Percentiles rank a stretch among this genome's conserved stretches.
phyloP scores from a whole-genome alignment of 2,888 invertebrate genomes.

The Thysanoteuthis rhombus region DNA sequence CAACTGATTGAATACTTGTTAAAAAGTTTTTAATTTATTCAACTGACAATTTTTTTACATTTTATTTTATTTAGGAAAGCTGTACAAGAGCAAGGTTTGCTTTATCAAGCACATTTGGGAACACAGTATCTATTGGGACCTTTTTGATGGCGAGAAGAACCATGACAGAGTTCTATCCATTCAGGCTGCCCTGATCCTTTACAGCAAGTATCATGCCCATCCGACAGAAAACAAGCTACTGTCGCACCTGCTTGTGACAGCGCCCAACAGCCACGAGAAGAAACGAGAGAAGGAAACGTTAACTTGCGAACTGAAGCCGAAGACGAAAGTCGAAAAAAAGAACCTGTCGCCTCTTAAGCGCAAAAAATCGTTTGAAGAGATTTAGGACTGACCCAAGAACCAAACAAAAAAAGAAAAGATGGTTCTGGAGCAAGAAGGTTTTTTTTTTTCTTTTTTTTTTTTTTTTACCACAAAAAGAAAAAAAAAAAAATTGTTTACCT shows the following conservation, averaged over 20 bases:
- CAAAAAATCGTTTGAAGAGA: slow-evolving; percentile 27
- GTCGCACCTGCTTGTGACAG: slow-evolving; percentile 53
- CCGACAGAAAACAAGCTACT: slow-evolving; percentile 40
- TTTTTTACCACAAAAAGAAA: background rate
- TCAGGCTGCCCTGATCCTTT: slow-evolving; percentile 63
- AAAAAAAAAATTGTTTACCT: background rate
- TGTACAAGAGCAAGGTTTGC: slow-evolving; percentile 64
- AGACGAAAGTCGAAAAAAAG: slow-evolving; percentile 15
- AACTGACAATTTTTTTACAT: background rate
- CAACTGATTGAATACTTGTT: too few species aligned
- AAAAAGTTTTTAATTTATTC: too few species aligned
- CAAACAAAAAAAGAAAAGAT: background rate
- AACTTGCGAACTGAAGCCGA: slow-evolving; percentile 1
- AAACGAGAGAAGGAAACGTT: slow-evolving; percentile 33
- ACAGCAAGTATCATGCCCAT: slow-evolving; percentile 44
- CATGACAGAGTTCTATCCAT: slow-evolving; percentile 63
- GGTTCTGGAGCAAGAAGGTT: background rate
- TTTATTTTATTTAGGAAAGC: slow-evolving; percentile 54
- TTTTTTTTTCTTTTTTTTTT: background rate
- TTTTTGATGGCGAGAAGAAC: slow-evolving; percentile 60
- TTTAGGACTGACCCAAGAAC: background rate
- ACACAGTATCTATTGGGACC: slow-evolving; percentile 63
- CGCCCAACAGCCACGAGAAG: slow-evolving; percentile 44
- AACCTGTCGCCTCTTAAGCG: slow-evolving; percentile 30
- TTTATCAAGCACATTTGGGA: slow-evolving; percentile 64